Evolutionary conservation across 2,113 vertebrate genomes (phyloP), one percentile per base, ranked within the genome.

Genomic region (Corapipo altera): DNA sequence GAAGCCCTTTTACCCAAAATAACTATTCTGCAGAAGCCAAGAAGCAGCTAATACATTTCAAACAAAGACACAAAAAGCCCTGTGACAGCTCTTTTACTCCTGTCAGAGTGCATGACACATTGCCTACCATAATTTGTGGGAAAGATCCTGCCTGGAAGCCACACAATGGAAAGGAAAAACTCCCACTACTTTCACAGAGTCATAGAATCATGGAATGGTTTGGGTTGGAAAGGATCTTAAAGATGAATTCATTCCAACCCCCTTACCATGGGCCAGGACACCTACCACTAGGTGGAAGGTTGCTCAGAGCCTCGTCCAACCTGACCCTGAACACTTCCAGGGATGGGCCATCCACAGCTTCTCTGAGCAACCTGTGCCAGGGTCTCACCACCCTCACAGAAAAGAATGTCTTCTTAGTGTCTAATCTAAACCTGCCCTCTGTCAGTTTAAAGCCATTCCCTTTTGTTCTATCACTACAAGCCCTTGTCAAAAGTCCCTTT

Each of bases 71-170:
- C 6, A 52, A 19, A 3, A 94, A 89, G 27, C 55, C n/a, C 44
- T 32, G 22, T 71, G 70, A 39, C 26, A 58, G 20, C 21, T 81
- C 52, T 54, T 61, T 32, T 49, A 52, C 57, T 71, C 24, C 9
- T 28, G 39, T 48, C 88, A 59, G 16, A 24, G 33, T 51, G 5
- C 21, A 7, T 4, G 15, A 35, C 17, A 55, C 17, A 5, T 14
- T 37, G 12, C 33, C 62, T 52, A 13, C 30, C 27, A 22, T 21
- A 79, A 39, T 27, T 74, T 0, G 0, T 23, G 7, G 41, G 52
- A 61, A 73, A 84, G 15, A 32, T 32, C 33, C 24, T 82, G 15
- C n/a, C 48, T 32, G 48, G 49, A 84, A 77, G 65, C 26, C 10
- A 9, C 67, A 70, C 26, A 11, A 87, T 20, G 8, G 27, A 88